Evolutionary conservation across 2,797 vertebrate genomes (phyloP).

Genomic region (Danio kyathit): DNA sequence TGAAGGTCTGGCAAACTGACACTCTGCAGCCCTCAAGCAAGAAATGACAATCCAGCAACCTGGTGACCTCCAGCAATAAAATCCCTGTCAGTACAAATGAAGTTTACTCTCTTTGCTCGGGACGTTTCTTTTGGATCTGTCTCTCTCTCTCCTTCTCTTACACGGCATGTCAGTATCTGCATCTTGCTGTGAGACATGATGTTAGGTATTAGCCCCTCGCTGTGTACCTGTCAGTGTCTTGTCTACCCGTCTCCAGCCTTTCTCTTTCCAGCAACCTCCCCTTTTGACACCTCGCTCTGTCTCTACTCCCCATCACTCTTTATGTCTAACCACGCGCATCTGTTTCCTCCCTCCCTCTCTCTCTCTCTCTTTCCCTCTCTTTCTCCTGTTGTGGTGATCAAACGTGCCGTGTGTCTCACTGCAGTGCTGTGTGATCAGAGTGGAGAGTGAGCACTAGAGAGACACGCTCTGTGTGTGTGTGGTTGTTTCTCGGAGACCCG

Average conservation of each 20-base stretch:
- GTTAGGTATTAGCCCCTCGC: constrained; percentile 43
- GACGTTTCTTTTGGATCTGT: constrained; percentile 15
- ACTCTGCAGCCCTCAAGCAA: background rate
- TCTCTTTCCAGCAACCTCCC: constrained; percentile 15
- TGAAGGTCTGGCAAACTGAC: too few species aligned
- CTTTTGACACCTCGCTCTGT: constrained; percentile 34
- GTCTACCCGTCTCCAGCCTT: constrained; percentile 34
- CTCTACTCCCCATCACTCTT: constrained; percentile 18
- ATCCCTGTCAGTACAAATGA: background rate
- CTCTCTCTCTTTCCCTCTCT: background rate
- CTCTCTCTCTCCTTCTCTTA: constrained; percentile 22
- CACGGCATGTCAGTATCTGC: constrained; percentile 44
- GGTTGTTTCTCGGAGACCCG: constrained; percentile 38
- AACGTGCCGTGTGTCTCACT: constrained; percentile 62
- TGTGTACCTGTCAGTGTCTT: constrained; percentile 44
- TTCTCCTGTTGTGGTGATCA: constrained; percentile 63
- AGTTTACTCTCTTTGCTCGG: constrained; percentile 4
- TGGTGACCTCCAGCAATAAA: constrained; percentile 17
- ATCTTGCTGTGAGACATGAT: constrained; percentile 52
- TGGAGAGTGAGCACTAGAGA: constrained; percentile 28
- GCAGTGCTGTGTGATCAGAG: constrained; percentile 64
- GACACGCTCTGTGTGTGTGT: constrained; percentile 22
- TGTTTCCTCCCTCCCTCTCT: constrained; percentile 23
- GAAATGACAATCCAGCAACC: constrained; percentile 6
- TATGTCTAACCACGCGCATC: constrained; percentile 10